Conservation (phyloP, 1,140 invertebrate genomes). For the Phenacoccus solenopsis region DNA sequence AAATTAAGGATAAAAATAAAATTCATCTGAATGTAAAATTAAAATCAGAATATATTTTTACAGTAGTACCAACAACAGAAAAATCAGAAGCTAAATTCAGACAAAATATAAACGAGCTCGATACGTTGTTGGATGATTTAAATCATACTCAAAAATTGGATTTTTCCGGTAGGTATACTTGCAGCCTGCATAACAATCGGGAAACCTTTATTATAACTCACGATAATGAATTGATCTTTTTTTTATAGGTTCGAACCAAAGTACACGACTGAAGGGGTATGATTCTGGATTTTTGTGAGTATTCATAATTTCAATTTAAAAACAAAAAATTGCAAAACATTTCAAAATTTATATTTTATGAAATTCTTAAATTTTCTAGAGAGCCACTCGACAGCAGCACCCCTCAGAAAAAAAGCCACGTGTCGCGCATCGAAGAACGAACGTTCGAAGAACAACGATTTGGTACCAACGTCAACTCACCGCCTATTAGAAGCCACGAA, state of each 20-base stretch:
- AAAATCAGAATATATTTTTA: too few relatives aligned
- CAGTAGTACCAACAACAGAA: constrained; percentile 9
- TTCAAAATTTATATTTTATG: neutral
- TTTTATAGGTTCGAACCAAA: neutral
- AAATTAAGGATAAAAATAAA: too few relatives aligned
- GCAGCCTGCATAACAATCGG: neutral
- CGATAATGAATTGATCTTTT: neutral
- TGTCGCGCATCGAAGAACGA: constrained; percentile 24
- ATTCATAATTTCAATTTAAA: neutral
- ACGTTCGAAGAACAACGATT: constrained; percentile 23
- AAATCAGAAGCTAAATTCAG: constrained; percentile 19
- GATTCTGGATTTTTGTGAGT: constrained; percentile 28
- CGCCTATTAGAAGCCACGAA: neutral
- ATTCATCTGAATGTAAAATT: too few relatives aligned
- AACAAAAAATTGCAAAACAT: neutral
- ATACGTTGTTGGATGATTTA: constrained; percentile 30
- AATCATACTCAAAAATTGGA: constrained; percentile 30
- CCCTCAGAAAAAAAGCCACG: constrained; percentile 22
- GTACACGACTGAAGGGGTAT: neutral
- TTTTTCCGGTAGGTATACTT: constrained; percentile 22
- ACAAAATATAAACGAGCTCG: constrained; percentile 31
- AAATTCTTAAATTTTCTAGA: neutral
- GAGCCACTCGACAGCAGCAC: constrained; percentile 16
- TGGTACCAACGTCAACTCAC: constrained; percentile 11
- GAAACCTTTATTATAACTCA: neutral